phyloP scores from a whole-genome alignment of 2,888 invertebrate genomes.

The Sarcophaga rosellei region DNA sequence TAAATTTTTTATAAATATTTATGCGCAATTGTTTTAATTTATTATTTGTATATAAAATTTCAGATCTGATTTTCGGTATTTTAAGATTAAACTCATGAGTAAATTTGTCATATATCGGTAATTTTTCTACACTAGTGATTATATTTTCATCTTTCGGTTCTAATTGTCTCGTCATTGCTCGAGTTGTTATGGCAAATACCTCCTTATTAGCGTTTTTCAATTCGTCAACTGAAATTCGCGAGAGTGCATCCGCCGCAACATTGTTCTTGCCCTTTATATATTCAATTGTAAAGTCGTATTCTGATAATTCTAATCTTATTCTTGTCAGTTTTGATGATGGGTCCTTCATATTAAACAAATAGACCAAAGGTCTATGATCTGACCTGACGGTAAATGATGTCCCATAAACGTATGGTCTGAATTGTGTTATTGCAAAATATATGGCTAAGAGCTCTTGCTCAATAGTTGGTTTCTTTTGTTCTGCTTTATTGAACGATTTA shows the following conservation, averaged over 20 bases:
- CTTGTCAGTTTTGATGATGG: slow-evolving; percentile 54
- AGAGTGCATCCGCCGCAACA: slow-evolving; percentile 57
- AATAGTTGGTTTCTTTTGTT: neutral
- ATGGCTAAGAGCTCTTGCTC: slow-evolving; percentile 2
- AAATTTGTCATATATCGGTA: too few relatives aligned
- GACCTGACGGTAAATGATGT: slow-evolving; percentile 65
- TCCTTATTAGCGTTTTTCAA: slow-evolving; percentile 29
- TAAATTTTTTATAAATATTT: slow-evolving; percentile 5
- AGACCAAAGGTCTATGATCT: neutral
- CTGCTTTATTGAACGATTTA: neutral
- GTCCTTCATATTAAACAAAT: too few relatives aligned
- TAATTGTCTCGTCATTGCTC: neutral
- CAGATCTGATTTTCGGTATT: too few relatives aligned
- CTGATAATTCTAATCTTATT: slow-evolving; percentile 69
- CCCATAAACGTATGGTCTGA: slow-evolving; percentile 65
- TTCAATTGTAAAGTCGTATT: slow-evolving; percentile 69
- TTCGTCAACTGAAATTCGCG: slow-evolving; percentile 49
- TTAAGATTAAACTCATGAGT: too few relatives aligned
- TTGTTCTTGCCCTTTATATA: slow-evolving; percentile 68
- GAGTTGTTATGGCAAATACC: neutral
- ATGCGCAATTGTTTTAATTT: too few relatives aligned
- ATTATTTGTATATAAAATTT: too few relatives aligned
- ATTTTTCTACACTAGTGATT: too few relatives aligned
- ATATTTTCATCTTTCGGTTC: neutral
- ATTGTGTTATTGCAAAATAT: slow-evolving; percentile 44